Evolutionary conservation across 2,113 vertebrate genomes (phyloP), one percentile per base, ranked within the genome.

Genomic region (Eretmochelys imbricata): DNA sequence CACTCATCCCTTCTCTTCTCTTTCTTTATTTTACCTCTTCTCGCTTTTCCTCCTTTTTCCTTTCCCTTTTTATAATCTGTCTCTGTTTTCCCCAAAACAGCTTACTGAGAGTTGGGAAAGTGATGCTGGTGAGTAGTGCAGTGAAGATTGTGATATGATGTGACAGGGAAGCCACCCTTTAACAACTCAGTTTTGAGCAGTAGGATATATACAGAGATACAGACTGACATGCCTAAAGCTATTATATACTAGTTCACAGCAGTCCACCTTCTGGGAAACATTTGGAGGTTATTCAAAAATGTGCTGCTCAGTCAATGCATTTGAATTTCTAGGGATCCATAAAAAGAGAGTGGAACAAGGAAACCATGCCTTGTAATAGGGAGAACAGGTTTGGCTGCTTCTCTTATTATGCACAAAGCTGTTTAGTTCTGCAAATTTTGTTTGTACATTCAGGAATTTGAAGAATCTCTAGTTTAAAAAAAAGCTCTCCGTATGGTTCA

Each of bases 281-380:
- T 92, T 62, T 72, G 59, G 2, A 19, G 20, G 10, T 51, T 50
- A 59, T 81, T 86, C 57, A 48, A 57, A 59, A 1, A 38, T 1
- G 2, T n/a, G 38, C 6, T 50, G 10, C 49, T 42, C 0, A 0
- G 55, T 31, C 3, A 22, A 65, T n/a, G 20, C 6, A 91, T 72
- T 11, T 50, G 90, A 2, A 50, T 94, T 88, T 95, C 91, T 55
- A 93, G 87, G 80, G 46, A 93, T 24, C 20, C 93, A 82, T 6
- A 72, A 42, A 62, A 88, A 76, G 38, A 90, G 81, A 79, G 13
- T 2, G 59, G 59, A 86, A 76, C 55, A 46, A 87, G 46, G 91
- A 90, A 93, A 69, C 2, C 42, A 9, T 42, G 2, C 7, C 13
- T 48, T 29, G 6, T 48, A 48, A 48, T 78, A 48, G 5, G 22